Evolutionary conservation across 2,113 vertebrate genomes (phyloP).

Genomic region (Anarrhichthys ocellatus): DNA sequence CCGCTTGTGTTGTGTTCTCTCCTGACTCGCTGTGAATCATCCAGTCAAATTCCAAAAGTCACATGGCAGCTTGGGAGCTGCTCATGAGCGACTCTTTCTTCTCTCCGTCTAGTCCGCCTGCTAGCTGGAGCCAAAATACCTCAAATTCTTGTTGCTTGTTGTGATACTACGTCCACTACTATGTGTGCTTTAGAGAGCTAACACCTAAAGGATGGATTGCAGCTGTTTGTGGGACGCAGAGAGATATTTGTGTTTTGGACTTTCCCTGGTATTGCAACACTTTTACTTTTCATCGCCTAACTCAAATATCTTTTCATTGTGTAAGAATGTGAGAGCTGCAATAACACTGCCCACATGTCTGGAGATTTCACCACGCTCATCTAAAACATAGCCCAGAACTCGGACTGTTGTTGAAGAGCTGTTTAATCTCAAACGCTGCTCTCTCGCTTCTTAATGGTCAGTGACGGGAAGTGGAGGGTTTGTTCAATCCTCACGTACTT

Average conservation of each 20-base stretch:
- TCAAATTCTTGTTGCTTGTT: slow-evolving; percentile 63
- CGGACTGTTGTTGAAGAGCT: not conserved
- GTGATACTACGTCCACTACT: slow-evolving; percentile 11
- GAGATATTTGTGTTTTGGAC: not conserved
- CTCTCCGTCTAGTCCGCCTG: slow-evolving; percentile 50
- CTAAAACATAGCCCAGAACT: not conserved
- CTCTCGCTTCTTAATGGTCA: not conserved
- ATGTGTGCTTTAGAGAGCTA: not conserved
- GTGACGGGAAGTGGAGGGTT: not conserved
- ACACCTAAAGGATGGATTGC: accelerated
- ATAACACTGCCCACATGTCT: slow-evolving; percentile 1
- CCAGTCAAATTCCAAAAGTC: slow-evolving; percentile 43
- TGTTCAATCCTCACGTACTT: not conserved
- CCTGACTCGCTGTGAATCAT: slow-evolving; percentile 69
- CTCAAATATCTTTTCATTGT: slow-evolving; percentile 25
- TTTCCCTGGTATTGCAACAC: slow-evolving; percentile 33
- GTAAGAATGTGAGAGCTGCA: slow-evolving; percentile 19
- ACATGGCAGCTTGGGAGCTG: slow-evolving; percentile 60
- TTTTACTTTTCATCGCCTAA: slow-evolving; percentile 5
- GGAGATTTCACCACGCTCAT: slow-evolving; percentile 17
- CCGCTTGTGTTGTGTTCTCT: slow-evolving; percentile 42
- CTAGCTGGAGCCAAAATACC: slow-evolving; percentile 41
- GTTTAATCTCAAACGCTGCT: not conserved
- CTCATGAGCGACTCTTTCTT: slow-evolving; percentile 55
- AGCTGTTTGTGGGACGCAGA: not conserved